Evolutionary conservation across 2,797 vertebrate genomes (phyloP).

Genomic region (Schizothorax lantsangensis): DNA sequence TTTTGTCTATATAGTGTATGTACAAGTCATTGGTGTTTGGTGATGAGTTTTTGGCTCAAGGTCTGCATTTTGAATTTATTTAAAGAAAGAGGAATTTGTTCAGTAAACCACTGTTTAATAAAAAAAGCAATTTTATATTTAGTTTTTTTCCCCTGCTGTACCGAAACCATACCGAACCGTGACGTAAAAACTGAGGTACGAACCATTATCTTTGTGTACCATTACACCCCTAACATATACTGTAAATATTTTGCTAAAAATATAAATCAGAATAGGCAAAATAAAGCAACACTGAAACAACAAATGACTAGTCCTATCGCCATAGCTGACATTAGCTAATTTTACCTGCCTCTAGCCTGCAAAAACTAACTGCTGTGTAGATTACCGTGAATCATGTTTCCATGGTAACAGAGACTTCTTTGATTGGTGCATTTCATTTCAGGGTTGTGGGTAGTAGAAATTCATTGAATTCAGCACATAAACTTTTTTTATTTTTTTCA

Average conservation of each 20-base stretch:
- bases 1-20: too few species aligned
- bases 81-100: too few species aligned
- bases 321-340: not conserved
- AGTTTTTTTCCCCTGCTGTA: too few species aligned
- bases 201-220: too few species aligned
- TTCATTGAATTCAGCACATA: not conserved
- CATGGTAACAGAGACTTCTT: conserved; percentile 1
- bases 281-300: not conserved
- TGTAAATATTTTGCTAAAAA: not conserved
- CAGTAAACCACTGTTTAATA: too few species aligned
- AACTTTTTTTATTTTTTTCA: not conserved
- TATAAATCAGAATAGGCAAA: not conserved
- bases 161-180: too few species aligned
- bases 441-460: not conserved
- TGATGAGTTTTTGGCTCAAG: too few species aligned
- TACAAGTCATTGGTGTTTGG: too few species aligned
- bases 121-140: not conserved
- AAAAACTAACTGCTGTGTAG: not conserved
- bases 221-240: not conserved
- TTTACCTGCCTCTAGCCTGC: not conserved
- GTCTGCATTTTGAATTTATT: too few species aligned
- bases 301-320: not conserved
- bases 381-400: not conserved
- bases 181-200: too few species aligned
- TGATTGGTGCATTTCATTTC: conserved; percentile 16